Evolutionary conservation across 1,140 invertebrate species (phyloP).

Genomic region (Zophobas atratus): DNA sequence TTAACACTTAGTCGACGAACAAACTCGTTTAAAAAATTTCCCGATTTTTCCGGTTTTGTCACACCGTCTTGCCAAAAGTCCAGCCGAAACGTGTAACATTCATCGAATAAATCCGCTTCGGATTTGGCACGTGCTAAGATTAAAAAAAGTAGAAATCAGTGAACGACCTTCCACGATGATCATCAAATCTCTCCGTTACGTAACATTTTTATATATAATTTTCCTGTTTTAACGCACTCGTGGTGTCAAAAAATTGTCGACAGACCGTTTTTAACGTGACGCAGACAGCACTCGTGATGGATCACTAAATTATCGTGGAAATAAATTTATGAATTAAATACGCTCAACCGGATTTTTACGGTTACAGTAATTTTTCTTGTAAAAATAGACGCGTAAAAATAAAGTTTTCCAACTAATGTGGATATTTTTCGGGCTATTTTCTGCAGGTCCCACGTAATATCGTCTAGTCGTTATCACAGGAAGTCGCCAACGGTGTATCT

Average conservation of each 20-base stretch:
- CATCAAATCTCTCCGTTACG: background rate
- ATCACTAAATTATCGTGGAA: slow-evolving; percentile 3
- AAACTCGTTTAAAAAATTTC: background rate
- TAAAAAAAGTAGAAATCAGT: slow-evolving; percentile 14
- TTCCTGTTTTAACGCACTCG: too few species aligned
- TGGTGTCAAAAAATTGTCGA: background rate
- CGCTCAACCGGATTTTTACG: background rate
- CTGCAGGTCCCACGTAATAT: too few species aligned
- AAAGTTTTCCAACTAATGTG: too few species aligned
- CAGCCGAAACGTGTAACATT: background rate
- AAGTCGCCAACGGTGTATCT: too few species aligned
- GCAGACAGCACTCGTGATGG: slow-evolving; percentile 2
- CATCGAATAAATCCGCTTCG: background rate
- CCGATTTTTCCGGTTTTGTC: slow-evolving; percentile 6
- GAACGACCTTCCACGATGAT: slow-evolving; percentile 21
- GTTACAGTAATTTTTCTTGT: too few species aligned
- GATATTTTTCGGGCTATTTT: too few species aligned
- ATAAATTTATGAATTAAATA: background rate
- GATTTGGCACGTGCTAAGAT: slow-evolving; percentile 13
- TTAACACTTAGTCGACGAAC: background rate
- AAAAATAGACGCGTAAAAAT: too few species aligned
- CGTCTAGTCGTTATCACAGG: too few species aligned
- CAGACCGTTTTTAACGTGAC: background rate
- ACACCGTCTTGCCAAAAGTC: background rate
- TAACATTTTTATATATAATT: background rate